Evolutionary conservation across 2,888 invertebrate genomes (phyloP), one percentile per base, ranked within the genome.

Genomic region (Drosophila neonasuta): DNA sequence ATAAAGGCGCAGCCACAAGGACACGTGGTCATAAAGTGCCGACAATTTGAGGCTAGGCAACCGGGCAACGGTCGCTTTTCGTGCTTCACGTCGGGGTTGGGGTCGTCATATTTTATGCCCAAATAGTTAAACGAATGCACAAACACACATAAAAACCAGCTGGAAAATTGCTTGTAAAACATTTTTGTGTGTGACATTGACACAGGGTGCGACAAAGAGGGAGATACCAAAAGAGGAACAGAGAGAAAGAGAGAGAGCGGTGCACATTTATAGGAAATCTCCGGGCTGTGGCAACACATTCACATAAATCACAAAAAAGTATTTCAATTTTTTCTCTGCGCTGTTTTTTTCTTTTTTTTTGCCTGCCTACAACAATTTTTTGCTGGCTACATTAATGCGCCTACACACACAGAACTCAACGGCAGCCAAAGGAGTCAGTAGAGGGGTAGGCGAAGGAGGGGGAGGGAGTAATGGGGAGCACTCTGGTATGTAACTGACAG

Each of bases 151-250:
- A 86, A 79, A 80, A 77, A 73, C 75, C 71, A 85, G 87, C 87
- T 83, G 86, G 77, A 87, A 86, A 86, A 88, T 88, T 87, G 88
- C 80, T 88, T 87, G 88, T 87, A 88, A 88, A 86, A 86, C 86
- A 88, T 82, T 86, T 82, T 80, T 74, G 63, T 83, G 67, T 77
- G 77, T 77, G 75, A 76, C 75, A 76, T 76, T 68, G 70, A 71
- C 52, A 64, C 56, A 50, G 70, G 39, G 46, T 30, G 60, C 45
- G 57, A 39, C 39, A 48, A 34, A 49, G 41, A 34, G 4, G 11
- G 2, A 36, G n/a, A 11, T 11, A 36, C 11, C 2, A 24, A 6
- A 24, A 24, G 24, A 24, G 24, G 24, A 24, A 24, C 17, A 4
- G 17, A n/a, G 13, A 6, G 44, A n/a, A 41, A 17, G 20, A 13